Conservation (phyloP, 2,113 vertebrate genomes). For the Abramis brama region DNA sequence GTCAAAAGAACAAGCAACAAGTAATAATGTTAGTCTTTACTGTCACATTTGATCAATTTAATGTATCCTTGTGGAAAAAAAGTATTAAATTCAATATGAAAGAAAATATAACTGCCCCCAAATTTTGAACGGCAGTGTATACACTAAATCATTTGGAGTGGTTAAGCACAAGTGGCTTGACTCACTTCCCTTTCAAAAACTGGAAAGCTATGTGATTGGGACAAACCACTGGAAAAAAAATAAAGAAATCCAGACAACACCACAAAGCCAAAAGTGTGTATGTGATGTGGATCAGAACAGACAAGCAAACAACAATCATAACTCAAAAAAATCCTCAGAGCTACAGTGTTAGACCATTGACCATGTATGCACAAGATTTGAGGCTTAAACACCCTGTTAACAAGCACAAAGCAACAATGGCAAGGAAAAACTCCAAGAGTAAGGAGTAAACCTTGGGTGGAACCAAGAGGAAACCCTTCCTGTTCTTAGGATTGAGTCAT, state of each 20-base stretch:
- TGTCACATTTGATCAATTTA: neutral
- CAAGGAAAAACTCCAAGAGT: conserved; percentile 2
- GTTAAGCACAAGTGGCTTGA: neutral
- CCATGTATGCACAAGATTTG: neutral
- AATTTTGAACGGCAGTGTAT: no score
- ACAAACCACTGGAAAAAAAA: conserved; percentile 8
- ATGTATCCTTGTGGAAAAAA: neutral
- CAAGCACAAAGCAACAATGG: neutral
- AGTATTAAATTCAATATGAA: no score
- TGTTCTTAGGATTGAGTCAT: conserved; percentile 1
- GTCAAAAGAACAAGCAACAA: neutral
- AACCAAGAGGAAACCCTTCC: neutral
- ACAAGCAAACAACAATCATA: conserved; percentile 13
- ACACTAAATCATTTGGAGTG: neutral
- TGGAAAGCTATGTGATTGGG: neutral
- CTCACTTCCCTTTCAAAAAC: neutral
- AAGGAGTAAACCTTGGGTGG: conserved; percentile 22
- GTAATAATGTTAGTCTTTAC: neutral
- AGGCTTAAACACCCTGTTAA: neutral
- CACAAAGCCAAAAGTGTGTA: neutral
- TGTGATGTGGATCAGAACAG: neutral
- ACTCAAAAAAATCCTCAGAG: neutral
- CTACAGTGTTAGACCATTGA: no score
- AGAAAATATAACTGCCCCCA: neutral
- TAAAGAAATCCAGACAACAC: neutral